Percentiles rank a stretch among this genome's conserved stretches.
Evolutionary conservation across 2,113 vertebrate species (phyloP).

Genomic region (Caretta caretta): DNA sequence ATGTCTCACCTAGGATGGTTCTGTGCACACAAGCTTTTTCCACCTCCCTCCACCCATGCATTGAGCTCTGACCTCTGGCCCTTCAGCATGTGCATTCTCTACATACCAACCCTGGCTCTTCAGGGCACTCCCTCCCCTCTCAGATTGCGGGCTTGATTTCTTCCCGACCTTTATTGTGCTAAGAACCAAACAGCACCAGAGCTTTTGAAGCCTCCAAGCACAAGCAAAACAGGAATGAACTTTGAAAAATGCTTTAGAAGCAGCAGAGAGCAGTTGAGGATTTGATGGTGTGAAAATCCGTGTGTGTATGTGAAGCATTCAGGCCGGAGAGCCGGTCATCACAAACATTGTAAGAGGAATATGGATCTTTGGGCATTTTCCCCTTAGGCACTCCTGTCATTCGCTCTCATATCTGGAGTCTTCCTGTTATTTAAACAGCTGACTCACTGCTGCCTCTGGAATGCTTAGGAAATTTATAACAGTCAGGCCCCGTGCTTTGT

Average conservation of each 20-base stretch:
- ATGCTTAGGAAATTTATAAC: not conserved
- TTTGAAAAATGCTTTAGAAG: not conserved
- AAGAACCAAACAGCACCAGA: rapidly evolving
- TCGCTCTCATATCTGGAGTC: conserved; percentile 23
- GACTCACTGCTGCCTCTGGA: not conserved
- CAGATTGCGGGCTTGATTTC: not conserved
- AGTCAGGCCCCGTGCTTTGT: not conserved
- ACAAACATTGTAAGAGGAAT: conserved; percentile 2
- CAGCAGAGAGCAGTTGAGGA: rapidly evolving
- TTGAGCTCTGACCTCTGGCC: too few relatives aligned
- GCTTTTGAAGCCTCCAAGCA: not conserved
- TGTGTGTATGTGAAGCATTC: not conserved
- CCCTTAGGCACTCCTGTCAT: not conserved
- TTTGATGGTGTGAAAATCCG: not conserved
- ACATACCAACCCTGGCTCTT: not conserved
- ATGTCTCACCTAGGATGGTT: rapidly evolving
- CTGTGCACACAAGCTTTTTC: not conserved
- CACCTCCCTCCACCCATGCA: not conserved
- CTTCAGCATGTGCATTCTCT: not conserved
- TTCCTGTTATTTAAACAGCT: not conserved
- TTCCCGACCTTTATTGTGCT: not conserved
- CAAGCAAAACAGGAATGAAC: not conserved
- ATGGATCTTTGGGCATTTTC: not conserved
- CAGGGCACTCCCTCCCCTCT: not conserved
- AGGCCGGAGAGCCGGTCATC: not conserved